Conservation (phyloP, 2,797 vertebrate genomes). For the Sternotherus odoratus region DNA sequence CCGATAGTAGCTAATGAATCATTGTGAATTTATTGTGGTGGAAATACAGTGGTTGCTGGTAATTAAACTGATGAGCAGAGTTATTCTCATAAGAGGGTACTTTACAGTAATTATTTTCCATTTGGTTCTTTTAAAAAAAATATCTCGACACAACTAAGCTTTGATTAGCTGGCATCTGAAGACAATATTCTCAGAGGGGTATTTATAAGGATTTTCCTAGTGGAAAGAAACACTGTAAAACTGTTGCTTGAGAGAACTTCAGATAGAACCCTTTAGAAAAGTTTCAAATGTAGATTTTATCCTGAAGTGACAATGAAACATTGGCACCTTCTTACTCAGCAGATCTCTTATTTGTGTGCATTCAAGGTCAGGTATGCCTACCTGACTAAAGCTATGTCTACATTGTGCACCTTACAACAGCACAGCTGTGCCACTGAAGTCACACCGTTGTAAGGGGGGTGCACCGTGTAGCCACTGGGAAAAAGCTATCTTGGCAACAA, state of each 20-base stretch:
- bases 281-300: not conserved
- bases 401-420: no score
- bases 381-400: no score
- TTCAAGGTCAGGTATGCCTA: not conserved
- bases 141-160: slow-evolving; percentile 54
- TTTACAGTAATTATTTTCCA: slow-evolving; percentile 78
- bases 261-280: slow-evolving; percentile 36
- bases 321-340: not conserved
- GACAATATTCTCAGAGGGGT: slow-evolving; percentile 64
- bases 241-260: slow-evolving; percentile 10
- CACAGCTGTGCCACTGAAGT: no score
- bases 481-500: no score
- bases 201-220: slow-evolving; percentile 59
- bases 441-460: no score
- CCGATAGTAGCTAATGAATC: slow-evolving; percentile 72
- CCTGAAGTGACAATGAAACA: not conserved
- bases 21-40: slow-evolving; percentile 71
- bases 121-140: slow-evolving; percentile 44
- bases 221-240: slow-evolving; percentile 16
- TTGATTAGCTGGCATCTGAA: slow-evolving; percentile 75
- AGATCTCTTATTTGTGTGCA: not conserved
- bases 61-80: slow-evolving; percentile 76
- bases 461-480: no score
- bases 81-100: slow-evolving; percentile 67
- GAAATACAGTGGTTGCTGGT: slow-evolving; percentile 67